Percentiles rank a stretch among this genome's conserved stretches.
Conservation (phyloP, 2,113 vertebrate species). For the Microcebus murinus region DNA sequence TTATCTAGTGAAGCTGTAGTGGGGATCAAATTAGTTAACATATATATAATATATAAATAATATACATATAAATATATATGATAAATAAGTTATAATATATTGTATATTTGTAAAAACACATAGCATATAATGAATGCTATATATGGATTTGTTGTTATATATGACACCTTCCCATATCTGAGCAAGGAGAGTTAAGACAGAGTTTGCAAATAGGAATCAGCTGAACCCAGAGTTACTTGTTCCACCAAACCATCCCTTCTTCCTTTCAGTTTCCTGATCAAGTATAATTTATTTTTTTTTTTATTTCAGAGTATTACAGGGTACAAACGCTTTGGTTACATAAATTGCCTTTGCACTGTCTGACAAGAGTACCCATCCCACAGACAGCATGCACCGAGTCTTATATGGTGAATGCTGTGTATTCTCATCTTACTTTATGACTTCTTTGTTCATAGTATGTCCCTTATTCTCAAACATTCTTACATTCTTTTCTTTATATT, state of each 20-base stretch:
- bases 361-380: no score
- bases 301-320: no score
- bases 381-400: neutral
- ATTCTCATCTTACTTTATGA: neutral
- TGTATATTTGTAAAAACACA: neutral
- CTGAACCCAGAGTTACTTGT: neutral
- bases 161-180: neutral
- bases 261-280: neutral
- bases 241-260: neutral
- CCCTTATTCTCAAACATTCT: slow-evolving; percentile 9
- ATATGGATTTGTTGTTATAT: neutral
- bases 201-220: neutral
- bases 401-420: neutral
- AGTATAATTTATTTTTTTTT: no score
- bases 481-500: no score
- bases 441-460: neutral
- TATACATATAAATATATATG: neutral
- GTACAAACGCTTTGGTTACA: no score
- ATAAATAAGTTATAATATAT: neutral
- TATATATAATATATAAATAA: neutral
- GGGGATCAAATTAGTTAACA: neutral
- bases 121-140: neutral
- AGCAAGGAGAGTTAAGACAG: neutral
- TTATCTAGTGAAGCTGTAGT: neutral
- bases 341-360: no score